phyloP scores from a whole-genome alignment of 2,797 vertebrate species.

The Parotocinclus haroldoi region DNA sequence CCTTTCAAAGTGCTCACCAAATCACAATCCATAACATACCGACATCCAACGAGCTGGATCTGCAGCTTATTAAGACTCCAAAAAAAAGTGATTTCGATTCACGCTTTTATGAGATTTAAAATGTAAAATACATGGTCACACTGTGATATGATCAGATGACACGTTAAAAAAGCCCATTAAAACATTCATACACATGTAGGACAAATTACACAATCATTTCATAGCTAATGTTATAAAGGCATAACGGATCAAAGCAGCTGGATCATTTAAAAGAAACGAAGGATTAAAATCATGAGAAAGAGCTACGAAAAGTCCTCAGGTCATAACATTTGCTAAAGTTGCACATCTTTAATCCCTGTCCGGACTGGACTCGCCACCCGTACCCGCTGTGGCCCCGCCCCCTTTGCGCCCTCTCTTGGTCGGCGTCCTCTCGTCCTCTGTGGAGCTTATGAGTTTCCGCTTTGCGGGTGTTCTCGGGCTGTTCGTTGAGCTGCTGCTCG shows the following conservation, averaged over 20 bases:
- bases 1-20: slow-evolving; percentile 17
- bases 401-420: slow-evolving; percentile 88
- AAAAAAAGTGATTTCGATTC: slow-evolving; percentile 30
- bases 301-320: not conserved
- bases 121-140: slow-evolving; percentile 14
- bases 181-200: slow-evolving; percentile 1
- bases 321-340: not conserved
- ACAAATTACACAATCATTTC: not conserved
- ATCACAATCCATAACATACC: slow-evolving; percentile 35
- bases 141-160: slow-evolving; percentile 4
- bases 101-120: slow-evolving; percentile 26
- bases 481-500: slow-evolving; percentile 71
- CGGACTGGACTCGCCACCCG: slow-evolving; percentile 27
- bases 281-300: slow-evolving; percentile 3
- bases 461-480: slow-evolving; percentile 78
- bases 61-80: slow-evolving; percentile 27
- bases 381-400: slow-evolving; percentile 74
- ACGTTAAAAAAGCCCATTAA: not conserved
- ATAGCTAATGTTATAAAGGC: not conserved
- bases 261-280: not conserved
- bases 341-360: slow-evolving; percentile 29
- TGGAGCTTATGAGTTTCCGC: slow-evolving; percentile 77
- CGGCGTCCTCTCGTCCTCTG: slow-evolving; percentile 74
- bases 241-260: not conserved
- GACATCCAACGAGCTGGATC: slow-evolving; percentile 19